Conservation (phyloP, 2,888 invertebrate genomes). For the Yponomeuta sedellus region DNA sequence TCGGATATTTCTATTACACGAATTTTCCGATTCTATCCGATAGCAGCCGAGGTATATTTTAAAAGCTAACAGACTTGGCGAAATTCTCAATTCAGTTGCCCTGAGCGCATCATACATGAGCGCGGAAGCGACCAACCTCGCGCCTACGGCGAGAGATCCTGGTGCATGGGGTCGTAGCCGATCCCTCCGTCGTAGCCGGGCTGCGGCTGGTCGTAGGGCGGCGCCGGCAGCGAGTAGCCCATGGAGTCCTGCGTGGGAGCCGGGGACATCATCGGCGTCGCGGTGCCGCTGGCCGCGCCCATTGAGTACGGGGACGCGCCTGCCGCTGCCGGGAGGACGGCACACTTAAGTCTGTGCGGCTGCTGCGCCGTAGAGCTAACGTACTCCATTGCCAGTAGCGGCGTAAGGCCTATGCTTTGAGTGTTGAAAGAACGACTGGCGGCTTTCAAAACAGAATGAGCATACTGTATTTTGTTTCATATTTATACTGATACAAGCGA, state of each 20-base stretch:
- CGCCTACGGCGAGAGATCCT: constrained; percentile 83
- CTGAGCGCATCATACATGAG: too few relatives aligned
- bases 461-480: too few relatives aligned
- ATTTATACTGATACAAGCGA: too few relatives aligned
- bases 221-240: constrained; percentile 94
- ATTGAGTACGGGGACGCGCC: constrained; percentile 91
- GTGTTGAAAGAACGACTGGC: too few relatives aligned
- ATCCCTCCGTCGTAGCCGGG: constrained; percentile 92
- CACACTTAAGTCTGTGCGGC: constrained; percentile 18
- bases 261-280: constrained; percentile 96
- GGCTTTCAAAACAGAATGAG: too few relatives aligned
- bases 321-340: constrained; percentile 58
- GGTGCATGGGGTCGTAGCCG: constrained; percentile 95
- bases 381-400: not conserved
- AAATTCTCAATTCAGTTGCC: too few relatives aligned
- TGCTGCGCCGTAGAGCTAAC: not conserved
- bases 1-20: too few relatives aligned
- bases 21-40: too few relatives aligned
- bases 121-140: too few relatives aligned
- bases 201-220: constrained; percentile 92
- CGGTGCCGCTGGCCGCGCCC: constrained; percentile 92
- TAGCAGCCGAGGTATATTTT: too few relatives aligned
- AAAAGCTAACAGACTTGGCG: too few relatives aligned
- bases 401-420: not conserved
- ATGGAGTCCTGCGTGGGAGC: constrained; percentile 94